Evolutionary conservation across 1,140 invertebrate species (phyloP), one percentile per base, ranked within the genome.

Genomic region (Eupristina koningsbergeri): DNA sequence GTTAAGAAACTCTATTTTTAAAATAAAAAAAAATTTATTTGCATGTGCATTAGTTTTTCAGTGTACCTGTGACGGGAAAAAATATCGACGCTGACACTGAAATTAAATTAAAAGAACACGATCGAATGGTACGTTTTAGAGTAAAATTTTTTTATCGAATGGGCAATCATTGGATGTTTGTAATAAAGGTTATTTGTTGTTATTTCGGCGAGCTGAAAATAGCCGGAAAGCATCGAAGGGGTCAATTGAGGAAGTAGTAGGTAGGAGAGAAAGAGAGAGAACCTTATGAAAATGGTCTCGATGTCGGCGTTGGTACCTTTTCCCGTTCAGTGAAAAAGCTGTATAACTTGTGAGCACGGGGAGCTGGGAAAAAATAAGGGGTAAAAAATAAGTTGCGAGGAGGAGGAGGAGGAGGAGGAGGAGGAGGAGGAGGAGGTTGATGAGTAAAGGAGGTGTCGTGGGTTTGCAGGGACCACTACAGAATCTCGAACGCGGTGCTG

Each of bases 401-500:
- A 36, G 15, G 6, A n/a, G 0, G 22, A 1, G 22, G 17, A 71
- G 41, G 17, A 0, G 36, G 36, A 22, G 41, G 17, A 22, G 9
- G n/a, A 36, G 15, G 6, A n/a, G 0, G 22, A 1, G 22, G 17
- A 71, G 41, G 17, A 0, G 36, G 0, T 5, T 17, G 36, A 71
- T 71, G 1, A 45, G 34, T 76, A 76, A 76, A 53, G 58, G 31
- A 41, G 1, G 34, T 63, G n/a, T 45, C 53, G 76, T 78, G 76
- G 85, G 81, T 86, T 89, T 88, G 19, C 85, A 87, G 86, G 34
- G 77, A 53, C 73, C 19, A 45, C 71, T 76, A 87, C 79, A 91
- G 89, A 84, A 88, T 88, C 86, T 90, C 89, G 88, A 94, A 93
- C 87, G 94, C 94, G n/a, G 92, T 94, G 87, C 84, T 95, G 90